A percentile compares a stretch with the other conserved stretches of the same genome.
Evolutionary conservation across 2,888 invertebrate genomes (phyloP).

Genomic region (Thumatha senex): DNA sequence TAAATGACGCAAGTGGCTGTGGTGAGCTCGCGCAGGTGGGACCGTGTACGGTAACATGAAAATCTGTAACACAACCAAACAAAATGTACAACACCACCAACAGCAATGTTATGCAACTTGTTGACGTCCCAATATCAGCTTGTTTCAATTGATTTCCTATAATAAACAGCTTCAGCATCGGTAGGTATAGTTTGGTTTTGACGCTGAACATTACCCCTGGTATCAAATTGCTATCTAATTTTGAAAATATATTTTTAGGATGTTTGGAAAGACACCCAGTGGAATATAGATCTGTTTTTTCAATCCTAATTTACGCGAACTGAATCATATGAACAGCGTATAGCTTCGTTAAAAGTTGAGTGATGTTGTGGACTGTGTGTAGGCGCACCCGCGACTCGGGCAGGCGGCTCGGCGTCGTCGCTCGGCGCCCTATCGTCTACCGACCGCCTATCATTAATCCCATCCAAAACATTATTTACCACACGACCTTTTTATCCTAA

Average conservation of each 20-base stretch:
- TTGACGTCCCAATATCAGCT: background rate
- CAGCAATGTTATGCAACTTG: background rate
- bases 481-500: conserved; percentile 38
- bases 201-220: no score
- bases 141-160: no score
- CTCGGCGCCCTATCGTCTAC: conserved; percentile 79
- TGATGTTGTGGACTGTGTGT: conserved; percentile 29
- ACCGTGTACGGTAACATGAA: conserved; percentile 64
- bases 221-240: no score
- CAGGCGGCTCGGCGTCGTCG: conserved; percentile 69
- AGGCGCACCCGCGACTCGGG: conserved; percentile 39
- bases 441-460: conserved; percentile 67
- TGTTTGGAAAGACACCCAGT: no score
- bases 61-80: conserved; percentile 44
- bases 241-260: no score
- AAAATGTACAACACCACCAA: conserved; percentile 35
- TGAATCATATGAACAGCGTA: no score
- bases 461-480: conserved; percentile 52
- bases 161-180: no score
- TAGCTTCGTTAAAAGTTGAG: conserved; percentile 25
- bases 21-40: conserved; percentile 68
- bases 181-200: no score
- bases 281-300: no score
- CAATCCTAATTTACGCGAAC: no score
- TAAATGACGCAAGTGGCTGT: conserved; percentile 80